These are phyloP conservation scores for Microtus oregoni DNA, from an alignment of 2,113 vertebrate species.

Conservation along the genomic window DNA sequence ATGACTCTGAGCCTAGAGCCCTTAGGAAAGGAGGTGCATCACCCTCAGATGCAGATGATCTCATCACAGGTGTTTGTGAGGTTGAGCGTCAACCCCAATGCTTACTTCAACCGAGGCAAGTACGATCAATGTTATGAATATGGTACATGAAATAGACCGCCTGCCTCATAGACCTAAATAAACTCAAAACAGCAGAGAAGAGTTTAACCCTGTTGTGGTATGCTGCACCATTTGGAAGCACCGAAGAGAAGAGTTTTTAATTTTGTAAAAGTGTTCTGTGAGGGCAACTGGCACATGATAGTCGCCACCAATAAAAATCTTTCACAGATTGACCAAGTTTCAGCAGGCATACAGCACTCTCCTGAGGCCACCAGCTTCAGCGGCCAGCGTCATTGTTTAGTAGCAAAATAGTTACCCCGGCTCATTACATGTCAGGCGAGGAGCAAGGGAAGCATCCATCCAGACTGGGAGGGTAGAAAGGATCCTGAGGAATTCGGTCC, in stretches of 20 bases:
- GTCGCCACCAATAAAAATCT: background rate
- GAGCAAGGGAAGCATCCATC: too few species aligned
- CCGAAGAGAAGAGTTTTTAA: background rate
- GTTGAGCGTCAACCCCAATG: background rate
- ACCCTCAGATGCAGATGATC: background rate
- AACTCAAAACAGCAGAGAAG: background rate
- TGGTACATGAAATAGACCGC: background rate
- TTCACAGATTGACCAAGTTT: background rate
- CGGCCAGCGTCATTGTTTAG: background rate
- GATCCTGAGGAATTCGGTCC: too few species aligned
- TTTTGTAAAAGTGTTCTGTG: slow-evolving; percentile 13
- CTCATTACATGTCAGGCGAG: background rate
- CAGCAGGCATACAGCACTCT: background rate
- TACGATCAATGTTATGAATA: background rate
- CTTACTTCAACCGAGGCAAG: slow-evolving; percentile 35
- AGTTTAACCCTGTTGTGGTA: background rate
- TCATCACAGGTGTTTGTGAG: slow-evolving; percentile 22
- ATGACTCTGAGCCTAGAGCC: background rate
- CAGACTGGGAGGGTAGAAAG: too few species aligned
- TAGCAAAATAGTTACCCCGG: slow-evolving; percentile 9
- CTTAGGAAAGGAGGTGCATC: background rate
- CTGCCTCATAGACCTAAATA: background rate
- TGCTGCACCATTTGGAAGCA: slow-evolving; percentile 22
- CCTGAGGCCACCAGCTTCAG: background rate
- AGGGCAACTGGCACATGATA: background rate